These are phyloP conservation scores for Uropetala carovei DNA, from an alignment of 2,888 invertebrate genomes.

Conservation along the genomic window DNA sequence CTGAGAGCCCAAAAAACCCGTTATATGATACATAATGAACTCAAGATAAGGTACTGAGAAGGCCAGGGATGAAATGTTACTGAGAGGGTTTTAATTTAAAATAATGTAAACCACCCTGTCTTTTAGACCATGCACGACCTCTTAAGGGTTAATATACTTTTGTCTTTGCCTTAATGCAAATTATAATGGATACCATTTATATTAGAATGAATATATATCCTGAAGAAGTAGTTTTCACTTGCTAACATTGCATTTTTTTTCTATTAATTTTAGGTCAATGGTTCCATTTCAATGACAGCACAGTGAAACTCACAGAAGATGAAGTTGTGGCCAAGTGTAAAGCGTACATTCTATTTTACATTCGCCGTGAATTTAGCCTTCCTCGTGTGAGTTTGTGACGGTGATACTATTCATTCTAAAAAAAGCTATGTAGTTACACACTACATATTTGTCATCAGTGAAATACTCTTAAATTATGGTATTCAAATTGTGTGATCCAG, in stretches of 20 bases:
- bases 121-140: no score
- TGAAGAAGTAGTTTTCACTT: background rate
- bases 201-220: no score
- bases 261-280: slow-evolving; percentile 79
- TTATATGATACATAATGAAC: no score
- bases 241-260: background rate
- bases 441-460: slow-evolving; percentile 57
- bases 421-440: slow-evolving; percentile 2
- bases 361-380: slow-evolving; percentile 80
- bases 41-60: no score
- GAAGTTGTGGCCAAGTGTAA: slow-evolving; percentile 85
- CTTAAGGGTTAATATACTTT: no score
- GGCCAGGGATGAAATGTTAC: no score
- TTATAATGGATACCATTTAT: background rate
- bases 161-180: background rate
- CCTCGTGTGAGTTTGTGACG: slow-evolving; percentile 70
- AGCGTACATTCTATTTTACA: slow-evolving; percentile 91
- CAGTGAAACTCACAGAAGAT: slow-evolving; percentile 83
- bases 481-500: slow-evolving; percentile 55
- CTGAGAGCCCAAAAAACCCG: no score
- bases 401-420: slow-evolving; percentile 56
- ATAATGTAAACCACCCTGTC: no score
- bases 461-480: slow-evolving; percentile 62
- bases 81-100: no score
- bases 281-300: slow-evolving; percentile 92